Evolutionary conservation across 2,797 vertebrate species (phyloP).

Genomic region (Cynodonichthys magdalenae): DNA sequence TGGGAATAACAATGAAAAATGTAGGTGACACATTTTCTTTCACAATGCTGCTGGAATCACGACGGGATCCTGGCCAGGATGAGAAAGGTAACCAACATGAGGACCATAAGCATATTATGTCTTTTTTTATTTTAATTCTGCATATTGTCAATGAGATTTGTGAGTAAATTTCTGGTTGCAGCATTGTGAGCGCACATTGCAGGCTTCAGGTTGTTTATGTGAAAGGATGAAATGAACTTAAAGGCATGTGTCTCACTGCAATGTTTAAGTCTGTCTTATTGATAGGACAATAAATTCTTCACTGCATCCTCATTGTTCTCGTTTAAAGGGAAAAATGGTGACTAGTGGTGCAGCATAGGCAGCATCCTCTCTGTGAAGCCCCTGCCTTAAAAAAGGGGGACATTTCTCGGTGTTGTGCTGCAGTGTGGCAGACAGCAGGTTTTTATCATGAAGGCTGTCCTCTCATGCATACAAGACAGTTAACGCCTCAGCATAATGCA

Average conservation of each 20-base stretch:
- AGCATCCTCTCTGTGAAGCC: constrained; percentile 57
- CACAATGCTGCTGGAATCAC: constrained; percentile 34
- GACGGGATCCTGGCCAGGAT: constrained; percentile 12
- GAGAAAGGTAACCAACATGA: constrained; percentile 38
- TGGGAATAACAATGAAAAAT: constrained; percentile 71
- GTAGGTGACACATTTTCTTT: constrained; percentile 59
- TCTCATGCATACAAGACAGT: constrained; percentile 35
- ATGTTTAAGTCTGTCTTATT: constrained; percentile 33
- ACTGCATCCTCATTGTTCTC: constrained; percentile 11
- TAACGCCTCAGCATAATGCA: constrained; percentile 54
- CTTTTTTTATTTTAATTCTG: constrained; percentile 12
- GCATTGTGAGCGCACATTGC: neutral
- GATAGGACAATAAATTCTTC: neutral
- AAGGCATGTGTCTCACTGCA: constrained; percentile 31
- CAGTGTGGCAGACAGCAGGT: constrained; percentile 36
- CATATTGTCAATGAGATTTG: constrained; percentile 33
- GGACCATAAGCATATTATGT: too few species aligned
- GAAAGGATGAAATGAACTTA: constrained; percentile 22
- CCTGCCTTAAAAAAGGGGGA: constrained; percentile 55
- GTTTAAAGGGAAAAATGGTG: constrained; percentile 50
- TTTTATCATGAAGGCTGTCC: constrained; percentile 18
- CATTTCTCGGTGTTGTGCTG: constrained; percentile 55
- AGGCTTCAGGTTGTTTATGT: neutral
- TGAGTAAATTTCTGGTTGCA: neutral
- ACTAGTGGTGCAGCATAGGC: constrained; percentile 57